These are phyloP conservation scores for Cynodonichthys magdalenae DNA, from an alignment of 2,797 vertebrate species.

Conservation along the genomic window DNA sequence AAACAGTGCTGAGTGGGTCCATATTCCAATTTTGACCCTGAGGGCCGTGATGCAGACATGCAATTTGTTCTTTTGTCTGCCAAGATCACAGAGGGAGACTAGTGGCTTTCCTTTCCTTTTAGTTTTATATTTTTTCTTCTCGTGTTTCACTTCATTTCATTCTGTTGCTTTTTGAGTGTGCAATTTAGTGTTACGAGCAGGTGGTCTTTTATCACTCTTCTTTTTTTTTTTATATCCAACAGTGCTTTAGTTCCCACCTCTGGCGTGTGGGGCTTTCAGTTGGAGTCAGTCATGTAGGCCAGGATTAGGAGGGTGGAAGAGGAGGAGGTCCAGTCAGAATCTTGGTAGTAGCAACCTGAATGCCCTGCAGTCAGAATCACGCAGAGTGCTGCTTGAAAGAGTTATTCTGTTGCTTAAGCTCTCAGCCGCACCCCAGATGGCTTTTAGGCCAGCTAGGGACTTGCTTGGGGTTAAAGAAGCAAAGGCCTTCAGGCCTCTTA, in stretches of 20 bases:
- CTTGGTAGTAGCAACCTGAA: conserved; percentile 59
- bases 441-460: conserved; percentile 68
- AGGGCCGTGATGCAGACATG: conserved; percentile 64
- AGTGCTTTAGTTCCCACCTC: conserved; percentile 70
- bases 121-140: conserved; percentile 39
- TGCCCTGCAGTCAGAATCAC: conserved; percentile 63
- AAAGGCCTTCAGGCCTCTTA: conserved; percentile 50
- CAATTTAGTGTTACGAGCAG: conserved; percentile 86
- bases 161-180: conserved; percentile 62
- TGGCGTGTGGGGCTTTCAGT: conserved; percentile 69
- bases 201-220: conserved; percentile 73
- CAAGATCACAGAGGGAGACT: conserved; percentile 78
- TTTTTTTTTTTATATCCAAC: conserved; percentile 34
- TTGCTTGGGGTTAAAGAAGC: conserved; percentile 50
- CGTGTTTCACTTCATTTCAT: conserved; percentile 54
- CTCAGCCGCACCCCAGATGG: conserved; percentile 70
- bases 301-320: conserved; percentile 67
- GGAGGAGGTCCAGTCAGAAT: conserved; percentile 54
- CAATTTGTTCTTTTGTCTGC: conserved; percentile 84
- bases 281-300: conserved; percentile 59
- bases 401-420: conserved; percentile 69
- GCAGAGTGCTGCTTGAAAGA: conserved; percentile 69
- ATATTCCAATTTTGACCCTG: conserved; percentile 55
- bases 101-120: conserved; percentile 68
- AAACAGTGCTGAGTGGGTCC: conserved; percentile 66